These are phyloP conservation scores for Enoplosus armatus DNA, from an alignment of 2,797 vertebrate species.

Conservation along the genomic window DNA sequence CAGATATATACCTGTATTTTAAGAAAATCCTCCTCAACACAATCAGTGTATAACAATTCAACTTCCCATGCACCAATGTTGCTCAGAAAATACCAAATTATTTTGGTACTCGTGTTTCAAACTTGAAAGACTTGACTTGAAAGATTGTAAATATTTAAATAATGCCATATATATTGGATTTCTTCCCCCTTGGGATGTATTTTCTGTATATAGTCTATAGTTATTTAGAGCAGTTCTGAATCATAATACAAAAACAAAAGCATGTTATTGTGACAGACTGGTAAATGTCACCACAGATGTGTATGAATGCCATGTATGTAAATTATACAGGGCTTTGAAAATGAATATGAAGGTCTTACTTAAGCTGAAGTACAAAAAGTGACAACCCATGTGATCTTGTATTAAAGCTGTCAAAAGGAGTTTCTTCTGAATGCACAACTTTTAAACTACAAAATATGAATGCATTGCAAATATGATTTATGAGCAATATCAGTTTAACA, in stretches of 20 bases:
- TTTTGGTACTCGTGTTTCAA: background rate
- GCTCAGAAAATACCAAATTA: background rate
- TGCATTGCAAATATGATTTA: background rate
- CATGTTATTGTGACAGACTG: background rate
- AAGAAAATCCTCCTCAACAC: background rate
- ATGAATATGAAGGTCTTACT: background rate
- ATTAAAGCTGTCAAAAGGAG: background rate
- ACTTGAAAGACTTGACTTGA: too few species aligned
- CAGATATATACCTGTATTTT: background rate
- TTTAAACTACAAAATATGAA: background rate
- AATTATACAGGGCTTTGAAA: background rate
- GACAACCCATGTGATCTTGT: background rate
- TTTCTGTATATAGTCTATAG: background rate
- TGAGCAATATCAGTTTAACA: background rate
- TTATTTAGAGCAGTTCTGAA: background rate
- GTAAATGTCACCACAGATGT: background rate
- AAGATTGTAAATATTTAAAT: background rate
- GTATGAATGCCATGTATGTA: background rate
- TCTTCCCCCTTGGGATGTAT: background rate
- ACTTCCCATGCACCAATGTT: background rate
- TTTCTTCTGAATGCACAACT: background rate
- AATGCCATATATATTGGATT: background rate
- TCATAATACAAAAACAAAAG: background rate
- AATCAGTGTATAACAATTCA: background rate
- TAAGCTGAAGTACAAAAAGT: background rate